Conservation (phyloP, 2,888 invertebrate species). For the Scaptodrosophila latifasciaeformis region DNA sequence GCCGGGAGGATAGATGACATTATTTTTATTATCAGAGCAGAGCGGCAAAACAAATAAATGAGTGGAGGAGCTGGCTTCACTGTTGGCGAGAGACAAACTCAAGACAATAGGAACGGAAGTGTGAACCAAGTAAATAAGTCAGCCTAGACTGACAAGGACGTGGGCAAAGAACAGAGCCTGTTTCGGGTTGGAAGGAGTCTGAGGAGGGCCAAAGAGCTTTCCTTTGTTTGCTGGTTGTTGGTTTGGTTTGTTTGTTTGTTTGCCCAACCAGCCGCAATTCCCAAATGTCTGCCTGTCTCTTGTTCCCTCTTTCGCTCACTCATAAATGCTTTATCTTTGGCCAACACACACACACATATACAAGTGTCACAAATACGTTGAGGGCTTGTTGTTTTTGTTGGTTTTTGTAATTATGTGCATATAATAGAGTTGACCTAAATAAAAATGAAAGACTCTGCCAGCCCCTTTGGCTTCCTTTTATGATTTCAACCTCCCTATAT, state of each 20-base stretch:
- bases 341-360: slow-evolving; percentile 29
- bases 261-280: slow-evolving; percentile 34
- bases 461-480: background rate
- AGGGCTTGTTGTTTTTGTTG: slow-evolving; percentile 35
- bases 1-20: slow-evolving; percentile 32
- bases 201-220: slow-evolving; percentile 6
- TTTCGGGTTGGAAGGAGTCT: slow-evolving; percentile 12
- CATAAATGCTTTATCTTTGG: slow-evolving; percentile 62
- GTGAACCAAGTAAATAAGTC: slow-evolving; percentile 13
- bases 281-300: slow-evolving; percentile 64
- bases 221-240: slow-evolving; percentile 20
- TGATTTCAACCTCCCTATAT: background rate
- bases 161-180: too few species aligned
- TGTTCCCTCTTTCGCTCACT: too few species aligned
- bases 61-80: slow-evolving; percentile 11
- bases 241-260: background rate
- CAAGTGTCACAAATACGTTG: background rate
- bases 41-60: slow-evolving; percentile 64
- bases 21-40: slow-evolving; percentile 65
- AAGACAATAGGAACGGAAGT: slow-evolving; percentile 29
- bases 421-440: slow-evolving; percentile 66
- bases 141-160: background rate
- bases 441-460: slow-evolving; percentile 14
- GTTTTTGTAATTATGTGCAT: slow-evolving; percentile 63
- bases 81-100: too few species aligned